Evolutionary conservation across 2,888 invertebrate species (phyloP), one percentile per base, ranked within the genome.

Genomic region (Aleiodes leptofemur): DNA sequence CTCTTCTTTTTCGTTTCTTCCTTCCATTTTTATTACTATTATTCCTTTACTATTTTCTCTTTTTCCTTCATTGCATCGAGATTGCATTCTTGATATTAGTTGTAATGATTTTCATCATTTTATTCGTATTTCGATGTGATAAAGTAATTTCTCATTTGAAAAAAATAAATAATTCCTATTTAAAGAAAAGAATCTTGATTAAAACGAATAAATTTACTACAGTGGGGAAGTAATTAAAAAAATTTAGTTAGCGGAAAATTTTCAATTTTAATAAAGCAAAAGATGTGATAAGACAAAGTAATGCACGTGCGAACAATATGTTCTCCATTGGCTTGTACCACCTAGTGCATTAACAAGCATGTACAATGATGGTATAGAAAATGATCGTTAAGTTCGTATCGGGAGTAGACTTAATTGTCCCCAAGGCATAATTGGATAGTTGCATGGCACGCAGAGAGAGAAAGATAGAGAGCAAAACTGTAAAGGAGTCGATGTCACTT

Each of bases 341-440:
- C 29, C 9, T 5, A 31, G 31, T 66, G 9, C 34, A 57, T 48
- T 53, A 38, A 50, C 50, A 57, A 68, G 56, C 59, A 59, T 53
- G 9, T 31, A 14, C 29, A 55, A 51, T 43, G 29, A 72, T 64
- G 50, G 43, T 55, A 16, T 16, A 16, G 14, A 16, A 14, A 57
- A 59, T 59, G 70, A 76, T 78, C 79, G 78, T 76, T 77, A 73
- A 77, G 75, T 72, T 77, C 69, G 80, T 73, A 79, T 80, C 71
- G 76, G 77, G 73, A 75, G 71, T 69, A 29, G 56, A 75, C 79
- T 80, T 79, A 79, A 80, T 80, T 80, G 78, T 80, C 78, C 76
- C 14, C 14, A 50, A 59, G 76, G 73, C 73, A 79, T 82, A 82
- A 82, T 81, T 82, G 80, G 79, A 76, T 79, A 77, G 79, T 78